Evolutionary conservation across 2,888 invertebrate species (phyloP).

Genomic region (Acrobasis suavella): DNA sequence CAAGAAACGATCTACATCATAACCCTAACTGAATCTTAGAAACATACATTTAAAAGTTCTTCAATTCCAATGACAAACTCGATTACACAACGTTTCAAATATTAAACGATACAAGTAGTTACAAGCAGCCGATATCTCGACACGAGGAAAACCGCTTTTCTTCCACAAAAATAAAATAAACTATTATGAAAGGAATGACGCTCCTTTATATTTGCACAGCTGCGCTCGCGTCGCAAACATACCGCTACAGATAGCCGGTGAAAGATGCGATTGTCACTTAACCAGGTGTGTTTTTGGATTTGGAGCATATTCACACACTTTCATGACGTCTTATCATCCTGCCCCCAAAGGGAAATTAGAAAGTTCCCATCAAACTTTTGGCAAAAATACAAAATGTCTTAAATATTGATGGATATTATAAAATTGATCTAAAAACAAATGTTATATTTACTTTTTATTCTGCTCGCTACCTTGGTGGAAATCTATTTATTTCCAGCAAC

Average conservation of each 20-base stretch:
- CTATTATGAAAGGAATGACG: conserved; percentile 4
- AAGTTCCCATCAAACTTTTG: no score
- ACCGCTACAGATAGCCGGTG: conserved; percentile 7
- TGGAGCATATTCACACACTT: neutral
- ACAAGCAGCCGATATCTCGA: neutral
- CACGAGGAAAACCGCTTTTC: conserved; percentile 2
- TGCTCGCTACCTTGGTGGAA: no score
- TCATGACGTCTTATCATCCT: no score
- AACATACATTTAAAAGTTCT: neutral
- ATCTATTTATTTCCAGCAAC: no score
- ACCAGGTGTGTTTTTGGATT: conserved; percentile 8
- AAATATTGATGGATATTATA: no score
- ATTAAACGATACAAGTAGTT: no score
- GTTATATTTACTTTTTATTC: no score
- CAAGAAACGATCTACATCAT: no score
- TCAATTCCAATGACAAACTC: neutral
- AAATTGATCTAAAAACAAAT: no score
- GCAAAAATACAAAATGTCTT: no score
- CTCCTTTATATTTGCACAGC: conserved; percentile 6
- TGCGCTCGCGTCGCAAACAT: conserved; percentile 4
- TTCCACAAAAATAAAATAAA: conserved; percentile 9
- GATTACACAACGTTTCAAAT: neutral
- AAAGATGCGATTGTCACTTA: conserved; percentile 5
- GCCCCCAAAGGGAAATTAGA: no score
- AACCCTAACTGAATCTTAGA: no score